Evolutionary conservation across 2,888 invertebrate genomes (phyloP), one percentile per base, ranked within the genome.

Genomic region (Zhengitettix transpicula): DNA sequence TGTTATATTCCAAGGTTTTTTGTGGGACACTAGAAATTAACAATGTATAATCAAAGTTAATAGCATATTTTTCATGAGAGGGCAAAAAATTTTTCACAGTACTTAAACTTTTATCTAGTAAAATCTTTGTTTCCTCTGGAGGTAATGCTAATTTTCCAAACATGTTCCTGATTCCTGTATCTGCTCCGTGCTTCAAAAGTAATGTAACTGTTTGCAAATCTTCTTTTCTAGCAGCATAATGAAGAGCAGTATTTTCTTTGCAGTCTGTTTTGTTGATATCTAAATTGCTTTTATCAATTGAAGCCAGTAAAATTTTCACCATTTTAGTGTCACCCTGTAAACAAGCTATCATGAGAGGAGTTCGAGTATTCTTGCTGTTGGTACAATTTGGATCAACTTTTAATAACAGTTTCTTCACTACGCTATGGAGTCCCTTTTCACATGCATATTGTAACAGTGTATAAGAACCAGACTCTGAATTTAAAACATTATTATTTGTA

Each of bases 381-480:
- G 56, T 56, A 15, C 51, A 40, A 56, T 59, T 55, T 51, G 59
- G 59, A 42, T 59, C 40, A 14, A 52, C 56, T 10, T 59, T 59
- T 2, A 44, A 41, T 2, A 59, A 17, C 10, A 59, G 52, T 15
- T 52, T 51, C 12, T 56, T 52, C 12, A 40, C 52, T 10, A 59
- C 41, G 16, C 52, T 17, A n/a, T 42, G 16, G 15, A 55, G 42
- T 15, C 59, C 59, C 15, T 42, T 11, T 10, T 59, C 40, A 56
- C 59, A 59, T 9, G 56, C 59, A 52, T 56, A 59, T 16, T 59
- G 59, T 14, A 59, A 51, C 28, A 51, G 54, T 42, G 59, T 59
- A 17, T 16, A 56, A 17, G 47, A 55, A 1, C 58, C 58, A 55
- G 54, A 54, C n/a, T 55, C 58, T 47, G 28, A 28, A 28, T 28